Percentiles rank a stretch among this genome's conserved stretches.
Conservation (phyloP, 2,888 invertebrate species). For the Anticlea derivata region DNA sequence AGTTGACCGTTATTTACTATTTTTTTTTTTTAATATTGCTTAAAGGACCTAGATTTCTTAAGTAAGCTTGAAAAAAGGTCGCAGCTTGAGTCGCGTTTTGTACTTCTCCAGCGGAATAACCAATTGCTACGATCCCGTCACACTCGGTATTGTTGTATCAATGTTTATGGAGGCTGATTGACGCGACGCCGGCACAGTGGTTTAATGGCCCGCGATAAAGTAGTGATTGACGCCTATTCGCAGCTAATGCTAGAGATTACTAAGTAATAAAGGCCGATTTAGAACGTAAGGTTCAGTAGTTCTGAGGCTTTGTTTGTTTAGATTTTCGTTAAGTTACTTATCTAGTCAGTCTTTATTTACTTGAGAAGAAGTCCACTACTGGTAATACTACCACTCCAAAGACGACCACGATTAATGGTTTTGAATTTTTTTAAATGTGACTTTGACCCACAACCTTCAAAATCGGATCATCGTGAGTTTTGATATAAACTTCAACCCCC, state of each 20-base stretch:
- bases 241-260: constrained; percentile 42
- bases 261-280: constrained; percentile 39
- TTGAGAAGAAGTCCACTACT: too few relatives aligned
- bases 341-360: too few relatives aligned
- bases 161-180: constrained; percentile 20
- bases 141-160: constrained; percentile 36
- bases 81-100: background rate
- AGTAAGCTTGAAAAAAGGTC: too few relatives aligned
- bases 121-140: constrained; percentile 17
- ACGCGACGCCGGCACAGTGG: constrained; percentile 34
- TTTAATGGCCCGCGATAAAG: constrained; percentile 43
- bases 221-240: constrained; percentile 52
- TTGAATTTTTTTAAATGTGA: too few relatives aligned
- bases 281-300: background rate
- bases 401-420: too few relatives aligned
- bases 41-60: too few relatives aligned
- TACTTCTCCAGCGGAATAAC: background rate
- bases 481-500: too few relatives aligned
- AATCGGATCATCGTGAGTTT: too few relatives aligned
- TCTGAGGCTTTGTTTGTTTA: constrained; percentile 1
- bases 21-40: too few relatives aligned
- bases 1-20: too few relatives aligned
- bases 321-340: background rate
- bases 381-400: too few relatives aligned
- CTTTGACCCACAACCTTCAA: too few relatives aligned